Conservation (phyloP, 2,888 invertebrate species). For the Drosophila yooni region DNA sequence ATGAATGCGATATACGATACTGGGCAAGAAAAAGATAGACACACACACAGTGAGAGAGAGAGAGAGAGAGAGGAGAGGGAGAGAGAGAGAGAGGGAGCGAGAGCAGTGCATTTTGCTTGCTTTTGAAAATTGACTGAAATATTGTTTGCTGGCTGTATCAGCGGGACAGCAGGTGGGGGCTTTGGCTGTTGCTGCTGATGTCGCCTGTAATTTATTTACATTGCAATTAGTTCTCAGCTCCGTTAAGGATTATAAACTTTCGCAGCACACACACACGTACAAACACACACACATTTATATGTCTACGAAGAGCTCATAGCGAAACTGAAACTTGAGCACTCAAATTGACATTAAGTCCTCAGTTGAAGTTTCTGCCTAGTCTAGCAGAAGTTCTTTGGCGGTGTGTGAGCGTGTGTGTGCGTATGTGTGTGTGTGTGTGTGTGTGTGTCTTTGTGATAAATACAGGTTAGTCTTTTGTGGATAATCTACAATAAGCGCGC, state of each 20-base stretch:
- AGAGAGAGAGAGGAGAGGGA: background rate
- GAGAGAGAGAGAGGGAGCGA: background rate
- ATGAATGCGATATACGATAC: conserved; percentile 68
- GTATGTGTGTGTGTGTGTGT: background rate
- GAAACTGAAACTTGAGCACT: conserved; percentile 64
- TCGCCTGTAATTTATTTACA: conserved; percentile 82
- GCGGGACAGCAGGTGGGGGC: background rate
- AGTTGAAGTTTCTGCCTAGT: conserved; percentile 27
- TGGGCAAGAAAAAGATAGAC: background rate
- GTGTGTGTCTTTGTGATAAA: conserved; percentile 13
- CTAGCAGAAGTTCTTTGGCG: conserved; percentile 6
- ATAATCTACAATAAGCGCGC: conserved; percentile 13
- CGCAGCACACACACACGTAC: conserved; percentile 34
- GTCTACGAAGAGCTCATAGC: conserved; percentile 19
- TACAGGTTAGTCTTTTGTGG: background rate
- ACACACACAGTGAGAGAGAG: background rate
- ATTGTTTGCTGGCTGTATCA: conserved; percentile 44
- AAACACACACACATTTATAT: conserved; percentile 9
- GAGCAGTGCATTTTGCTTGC: conserved; percentile 42
- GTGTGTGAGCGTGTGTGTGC: background rate
- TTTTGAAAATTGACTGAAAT: conserved; percentile 78
- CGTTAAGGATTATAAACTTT: conserved; percentile 81
- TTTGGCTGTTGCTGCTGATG: conserved; percentile 57
- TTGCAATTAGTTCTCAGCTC: conserved; percentile 83
- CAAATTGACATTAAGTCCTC: conserved; percentile 64